Base-by-base conservation (phyloP, 2,888 invertebrate species). In the Athrips mouffetella region DNA sequence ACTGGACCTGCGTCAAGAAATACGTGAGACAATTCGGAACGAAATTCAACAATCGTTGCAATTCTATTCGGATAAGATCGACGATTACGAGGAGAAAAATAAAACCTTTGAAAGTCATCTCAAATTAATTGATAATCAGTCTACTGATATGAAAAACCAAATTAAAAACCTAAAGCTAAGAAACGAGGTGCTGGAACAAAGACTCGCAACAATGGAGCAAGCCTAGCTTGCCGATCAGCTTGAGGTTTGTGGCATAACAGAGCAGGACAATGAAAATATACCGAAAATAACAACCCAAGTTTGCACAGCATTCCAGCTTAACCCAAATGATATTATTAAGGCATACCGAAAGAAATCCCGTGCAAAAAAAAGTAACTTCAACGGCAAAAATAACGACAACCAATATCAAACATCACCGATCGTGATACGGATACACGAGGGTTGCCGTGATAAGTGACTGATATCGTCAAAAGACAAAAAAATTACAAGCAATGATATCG, bases 71-170 rank as follows among this genome's bases (percentile, higher is more conserved):
- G 48, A 48, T 10, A 51, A 48, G 30, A 49, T 49, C 3, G 49
- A 49, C 10, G 45, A 49, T 16, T 49, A 23, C 18, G 44, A 45
- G 11, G 16, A 30, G 3, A 45, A 15, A 13, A 42, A 49, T 10
- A 45, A 42, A 13, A 44, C 46, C 8, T 51, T 53, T n/a, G 52
- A 53, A 21, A 31, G 11, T 2, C 48, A 31, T 7, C 40, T 53
- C 1, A 51, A 51, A 42, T 37, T 15, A 20, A 7, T 51, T 3
- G 55, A 55, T 49, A 50, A 52, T n/a, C 30, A 53, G 2, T 31
- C 4, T 31, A 7, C 4, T 11, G 31, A 31, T 11, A 10, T 51
- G 4, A 37, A 16, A 8, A 53, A 55, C 18, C 49, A 39, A 25
- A 46, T 41, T 8, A 49, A 42, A 15, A 52, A 56, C 23, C 6